Evolutionary conservation across 2,797 vertebrate species (phyloP).

Genomic region (Myoxocephalus aenaeus): DNA sequence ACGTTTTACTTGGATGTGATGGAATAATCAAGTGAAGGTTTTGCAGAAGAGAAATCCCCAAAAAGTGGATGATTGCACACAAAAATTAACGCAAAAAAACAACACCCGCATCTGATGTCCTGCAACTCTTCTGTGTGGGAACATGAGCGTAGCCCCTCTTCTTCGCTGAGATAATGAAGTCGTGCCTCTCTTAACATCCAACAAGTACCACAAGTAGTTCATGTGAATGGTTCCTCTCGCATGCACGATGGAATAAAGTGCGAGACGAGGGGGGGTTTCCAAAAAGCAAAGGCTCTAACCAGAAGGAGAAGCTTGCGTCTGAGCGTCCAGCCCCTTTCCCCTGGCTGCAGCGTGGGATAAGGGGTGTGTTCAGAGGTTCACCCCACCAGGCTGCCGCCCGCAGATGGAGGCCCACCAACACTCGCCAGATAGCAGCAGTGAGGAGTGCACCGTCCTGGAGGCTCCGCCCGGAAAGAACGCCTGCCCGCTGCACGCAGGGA

Average conservation of each 20-base stretch:
- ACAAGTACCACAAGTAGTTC: background rate
- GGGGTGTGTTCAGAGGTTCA: constrained; percentile 72
- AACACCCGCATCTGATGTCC: background rate
- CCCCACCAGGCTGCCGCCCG: constrained; percentile 82
- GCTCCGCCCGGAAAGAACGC: constrained; percentile 90
- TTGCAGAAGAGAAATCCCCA: background rate
- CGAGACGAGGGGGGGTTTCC: background rate
- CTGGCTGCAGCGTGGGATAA: constrained; percentile 82
- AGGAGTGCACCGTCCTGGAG: constrained; percentile 97
- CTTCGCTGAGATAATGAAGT: background rate
- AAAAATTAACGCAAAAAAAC: background rate
- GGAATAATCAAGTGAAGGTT: constrained; percentile 3
- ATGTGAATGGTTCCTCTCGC: background rate
- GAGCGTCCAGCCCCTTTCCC: constrained; percentile 11
- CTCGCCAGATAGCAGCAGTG: constrained; percentile 95
- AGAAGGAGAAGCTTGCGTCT: background rate
- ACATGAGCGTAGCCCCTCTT: background rate
- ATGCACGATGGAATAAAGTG: constrained; percentile 39
- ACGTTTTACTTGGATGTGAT: background rate
- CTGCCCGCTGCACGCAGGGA: constrained; percentile 93
- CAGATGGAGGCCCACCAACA: constrained; percentile 93
- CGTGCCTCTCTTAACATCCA: background rate
- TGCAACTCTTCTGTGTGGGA: background rate
- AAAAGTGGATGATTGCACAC: background rate
- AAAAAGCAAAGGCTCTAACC: background rate